Evolutionary conservation across 2,888 invertebrate genomes (phyloP), one percentile per base, ranked within the genome.

Genomic region (Melipona beecheii): DNA sequence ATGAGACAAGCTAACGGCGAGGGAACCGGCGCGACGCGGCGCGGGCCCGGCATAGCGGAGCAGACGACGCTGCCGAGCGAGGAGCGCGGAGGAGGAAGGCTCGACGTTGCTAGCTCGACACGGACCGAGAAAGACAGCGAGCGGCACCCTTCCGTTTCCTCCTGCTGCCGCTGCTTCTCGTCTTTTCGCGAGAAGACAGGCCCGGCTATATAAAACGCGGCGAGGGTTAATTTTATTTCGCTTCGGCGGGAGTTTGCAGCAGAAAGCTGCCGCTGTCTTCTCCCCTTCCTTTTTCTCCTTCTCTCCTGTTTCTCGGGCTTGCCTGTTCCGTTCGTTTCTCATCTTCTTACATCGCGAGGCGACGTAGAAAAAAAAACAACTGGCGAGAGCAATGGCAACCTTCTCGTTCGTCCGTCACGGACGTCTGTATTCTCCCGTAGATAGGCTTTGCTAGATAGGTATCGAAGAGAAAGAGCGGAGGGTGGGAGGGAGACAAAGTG

Each of bases 191-290:
- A 72, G 80, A 74, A 43, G 43, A 9, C 43, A 43, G 9, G 77
- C 74, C 78, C 83, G 72, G 77, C 73, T 78, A 85, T 84, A 88
- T 86, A 87, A 92, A 91, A 91, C 81, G 88, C 87, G 87, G 81
- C 88, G 84, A 89, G 88, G 89, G 90, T 91, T 92, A 92, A 92
- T 92, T 92, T 91, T 91, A 91, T 92, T 92, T 91, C 82, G 78
- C 84, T 89, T 86, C 84, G 83, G 83, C 78, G 87, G 80, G 78
- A 75, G 81, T 83, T 56, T 80, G 81, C 86, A 86, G 84, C 90
- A 85, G 87, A 87, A 84, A 70, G 72, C 75, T 76, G 69, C 54
- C 49, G 52, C 64, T 54, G 43, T 71, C 69, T 43, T 54, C 24
- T 58, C 58, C 24, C 52, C 52, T 58, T 50, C 72, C 54, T 62